phyloP scores from a whole-genome alignment of 2,797 vertebrate genomes.

The Sebastes umbrosus region DNA sequence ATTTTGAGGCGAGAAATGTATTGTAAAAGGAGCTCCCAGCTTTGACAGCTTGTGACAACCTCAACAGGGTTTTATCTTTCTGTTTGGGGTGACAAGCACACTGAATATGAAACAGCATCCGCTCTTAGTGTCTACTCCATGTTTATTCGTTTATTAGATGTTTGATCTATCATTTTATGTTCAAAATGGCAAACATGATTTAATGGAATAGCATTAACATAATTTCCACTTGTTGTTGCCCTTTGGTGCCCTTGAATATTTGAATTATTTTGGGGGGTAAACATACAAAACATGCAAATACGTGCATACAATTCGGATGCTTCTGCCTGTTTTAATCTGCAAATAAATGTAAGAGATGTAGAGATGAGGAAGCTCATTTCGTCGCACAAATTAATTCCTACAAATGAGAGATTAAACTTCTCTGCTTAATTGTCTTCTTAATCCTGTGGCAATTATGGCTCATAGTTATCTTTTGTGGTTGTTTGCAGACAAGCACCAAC shows the following conservation, averaged over 20 bases:
- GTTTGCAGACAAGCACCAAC: not conserved
- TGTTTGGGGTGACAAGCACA: not conserved
- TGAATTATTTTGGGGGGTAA: not conserved
- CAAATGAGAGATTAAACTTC: conserved; percentile 18
- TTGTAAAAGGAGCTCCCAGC: not conserved
- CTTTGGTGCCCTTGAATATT: conserved; percentile 32
- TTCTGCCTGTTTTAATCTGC: not conserved
- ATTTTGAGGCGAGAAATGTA: not conserved
- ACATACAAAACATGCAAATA: conserved; percentile 27
- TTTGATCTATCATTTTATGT: conserved; percentile 12
- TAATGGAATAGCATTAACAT: conserved; percentile 30
- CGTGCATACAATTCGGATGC: not conserved
- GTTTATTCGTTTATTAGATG: conserved; percentile 28
- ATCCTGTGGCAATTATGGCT: not conserved
- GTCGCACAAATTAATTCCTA: not conserved
- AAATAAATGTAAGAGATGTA: conserved; percentile 30
- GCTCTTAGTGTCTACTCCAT: not conserved
- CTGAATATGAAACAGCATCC: not conserved
- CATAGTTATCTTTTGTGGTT: not conserved
- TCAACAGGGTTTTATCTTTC: not conserved
- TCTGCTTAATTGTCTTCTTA: conserved; percentile 1
- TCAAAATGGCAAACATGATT: conserved; percentile 22
- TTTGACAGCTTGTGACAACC: not conserved
- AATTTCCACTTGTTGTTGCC: conserved; percentile 8
- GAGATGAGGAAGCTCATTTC: conserved; percentile 20